Evolutionary conservation across 2,797 vertebrate genomes (phyloP), one percentile per base, ranked within the genome.

Genomic region (Anguilla marmorata): DNA sequence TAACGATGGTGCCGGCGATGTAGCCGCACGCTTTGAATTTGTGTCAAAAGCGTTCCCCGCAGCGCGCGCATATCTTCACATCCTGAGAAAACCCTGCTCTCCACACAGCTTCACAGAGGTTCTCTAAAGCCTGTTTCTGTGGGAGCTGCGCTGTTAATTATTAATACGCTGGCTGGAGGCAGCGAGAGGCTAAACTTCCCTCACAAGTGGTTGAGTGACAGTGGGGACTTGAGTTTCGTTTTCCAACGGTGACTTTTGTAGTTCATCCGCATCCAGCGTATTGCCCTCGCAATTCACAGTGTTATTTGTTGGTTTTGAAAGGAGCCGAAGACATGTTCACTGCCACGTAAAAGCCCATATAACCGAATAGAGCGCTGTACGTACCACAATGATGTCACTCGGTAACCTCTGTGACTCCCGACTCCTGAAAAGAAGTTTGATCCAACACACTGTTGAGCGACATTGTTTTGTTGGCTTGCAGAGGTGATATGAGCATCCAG

Each of bases 171-270:
- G 94, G 95, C 95, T 95, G 92, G 92, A 95, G 94, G 94, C 95
- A 92, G 92, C 90, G 93, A 92, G 94, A 94, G 94, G 95, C 95
- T 95, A 95, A 96, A 96, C 95, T 95, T 95, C 94, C 94, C 93
- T 95, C 95, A 94, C 95, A 95, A 95, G 94, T 95, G 94, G 94
- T 93, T 94, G 92, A 91, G 93, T 95, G 94, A 95, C 94, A 95
- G 94, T 92, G 63, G 91, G 93, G 94, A 95, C 93, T 93, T 94
- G 63, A 50, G 85, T 86, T 86, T 63, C 63, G 48, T 88, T 72
- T 84, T 69, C 30, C 14, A 30, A 3, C 56, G 24, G 33, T 50
- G 79, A 82, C 60, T 84, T 30, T 21, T n/a, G 37, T 1, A 83
- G 87, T 58, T 66, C 19, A n/a, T 56, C 80, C 60, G 14, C 79